Conservation (phyloP, 1,140 invertebrate genomes). For the Atta cephalotes region DNA sequence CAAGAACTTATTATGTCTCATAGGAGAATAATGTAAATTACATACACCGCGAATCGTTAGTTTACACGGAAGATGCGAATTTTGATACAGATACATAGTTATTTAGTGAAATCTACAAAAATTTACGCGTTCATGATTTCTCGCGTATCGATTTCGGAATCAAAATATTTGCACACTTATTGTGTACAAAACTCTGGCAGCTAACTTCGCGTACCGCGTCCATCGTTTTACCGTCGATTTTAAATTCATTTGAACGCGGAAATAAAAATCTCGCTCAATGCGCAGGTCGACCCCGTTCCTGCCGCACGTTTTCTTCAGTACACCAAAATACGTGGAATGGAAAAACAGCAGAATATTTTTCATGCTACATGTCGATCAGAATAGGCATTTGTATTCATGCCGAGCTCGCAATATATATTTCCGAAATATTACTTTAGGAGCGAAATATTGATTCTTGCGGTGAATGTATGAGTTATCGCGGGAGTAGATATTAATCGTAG, state of each 20-base stretch:
- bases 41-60: background rate
- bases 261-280: conserved; percentile 54
- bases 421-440: conserved; percentile 51
- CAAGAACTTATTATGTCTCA: background rate
- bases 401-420: conserved; percentile 47
- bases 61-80: background rate
- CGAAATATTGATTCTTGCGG: conserved; percentile 40
- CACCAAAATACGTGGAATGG: conserved; percentile 53
- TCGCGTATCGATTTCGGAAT: background rate
- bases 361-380: conserved; percentile 61
- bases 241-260: conserved; percentile 32
- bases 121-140: background rate
- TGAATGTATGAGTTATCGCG: conserved; percentile 15
- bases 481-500: conserved; percentile 17
- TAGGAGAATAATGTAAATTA: background rate
- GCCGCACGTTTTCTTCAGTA: conserved; percentile 50
- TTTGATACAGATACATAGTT: background rate
- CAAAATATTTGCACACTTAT: conserved; percentile 15
- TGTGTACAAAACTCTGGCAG: conserved; percentile 1
- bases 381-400: conserved; percentile 58
- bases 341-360: conserved; percentile 62
- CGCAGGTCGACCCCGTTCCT: conserved; percentile 38
- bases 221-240: conserved; percentile 27
- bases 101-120: background rate
- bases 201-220: conserved; percentile 1